Base-by-base conservation (phyloP, 2,888 invertebrate genomes). In the Herminia tarsipennalis region DNA sequence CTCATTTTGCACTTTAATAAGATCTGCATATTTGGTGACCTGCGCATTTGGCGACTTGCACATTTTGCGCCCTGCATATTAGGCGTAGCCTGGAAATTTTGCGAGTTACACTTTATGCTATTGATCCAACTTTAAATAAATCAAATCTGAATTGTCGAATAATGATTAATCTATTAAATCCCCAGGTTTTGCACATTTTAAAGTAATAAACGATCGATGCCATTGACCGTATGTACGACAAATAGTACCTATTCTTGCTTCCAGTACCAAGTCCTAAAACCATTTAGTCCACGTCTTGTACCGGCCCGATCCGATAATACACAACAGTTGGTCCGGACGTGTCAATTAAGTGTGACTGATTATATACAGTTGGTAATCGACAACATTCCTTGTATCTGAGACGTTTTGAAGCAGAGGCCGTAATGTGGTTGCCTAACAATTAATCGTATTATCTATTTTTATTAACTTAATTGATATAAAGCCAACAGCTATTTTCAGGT, bases 291-390 rank as follows among this genome's bases (percentile, higher is more conserved):
- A n/a, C 29, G 20, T 13, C 4, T 20, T 5, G 17, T 12, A 13
- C 4, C 16, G 4, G 6, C 10, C 21, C 1, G 8, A 24, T 12
- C 6, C 17, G 10, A 24, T 24, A 34, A 16, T 17, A 14, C 10
- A 18, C 17, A 25, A 18, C 35, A 13, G 10, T 36, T 37, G 28
- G 21, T 37, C n/a, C 4, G 8, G 21, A 37, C 28, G 14, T 20
- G 27, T 29, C 37, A 37, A 28, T 37, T 28, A 37, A 28, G 28
- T 29, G 37, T 28, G 9, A 37, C 37, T 37, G 21, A 37, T 37
- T 28, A 28, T 21, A 5, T 17, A 18, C 17, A 16, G 35, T 12
- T n/a, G 12, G 20, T 37, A 37, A 37, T 37, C 25, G 37, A 29
- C 37, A 37, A 28, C 28, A 13, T 29, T 21, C n/a, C n/a, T 16